Evolutionary conservation across 2,113 vertebrate genomes (phyloP), one percentile per base, ranked within the genome.

Genomic region (Todiramphus chloris): DNA sequence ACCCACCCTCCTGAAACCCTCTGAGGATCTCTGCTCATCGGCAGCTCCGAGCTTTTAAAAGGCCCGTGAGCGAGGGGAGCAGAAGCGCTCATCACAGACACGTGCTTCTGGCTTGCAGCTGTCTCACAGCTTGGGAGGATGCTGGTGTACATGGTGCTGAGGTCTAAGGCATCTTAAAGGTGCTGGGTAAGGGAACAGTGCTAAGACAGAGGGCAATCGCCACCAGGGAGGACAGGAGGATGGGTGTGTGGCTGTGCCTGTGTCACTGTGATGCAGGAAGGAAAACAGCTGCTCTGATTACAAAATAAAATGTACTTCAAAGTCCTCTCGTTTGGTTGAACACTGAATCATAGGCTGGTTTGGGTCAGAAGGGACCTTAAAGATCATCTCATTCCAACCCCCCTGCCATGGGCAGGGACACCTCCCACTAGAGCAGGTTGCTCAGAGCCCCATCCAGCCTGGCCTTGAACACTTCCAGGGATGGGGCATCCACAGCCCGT

Each of bases 71-170:
- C 31, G 25, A 24, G 64, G 13, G 46, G 46, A 44, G 69, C 39
- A 16, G 21, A 21, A 28, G n/a, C 5, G 1, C 21, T 75, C 48
- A 8, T 35, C 79, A 19, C 6, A 20, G 68, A 11, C 1, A 3
- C 11, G 0, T 1, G 16, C 24, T 35, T 16, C 66, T 35, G 75
- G 35, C 39, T 78, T 41, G 28, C 15, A 35, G 24, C 28, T 33
- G 7, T 12, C 64, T 4, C 5, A 12, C 59, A 13, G 48, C 67
- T 51, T 13, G 15, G 46, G 10, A 19, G 44, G 66, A 21, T 6
- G 5, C 51, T 3, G 44, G 20, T 31, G 60, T 2, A 9, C 16
- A 0, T 0, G 31, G 31, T 21, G 20, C 25, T 2, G 53, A 21
- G 20, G 31, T 6, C 66, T 6, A 6, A 25, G 14, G 53, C 8